Base-by-base conservation (phyloP, 2,113 vertebrate genomes). In the Chionis minor region DNA sequence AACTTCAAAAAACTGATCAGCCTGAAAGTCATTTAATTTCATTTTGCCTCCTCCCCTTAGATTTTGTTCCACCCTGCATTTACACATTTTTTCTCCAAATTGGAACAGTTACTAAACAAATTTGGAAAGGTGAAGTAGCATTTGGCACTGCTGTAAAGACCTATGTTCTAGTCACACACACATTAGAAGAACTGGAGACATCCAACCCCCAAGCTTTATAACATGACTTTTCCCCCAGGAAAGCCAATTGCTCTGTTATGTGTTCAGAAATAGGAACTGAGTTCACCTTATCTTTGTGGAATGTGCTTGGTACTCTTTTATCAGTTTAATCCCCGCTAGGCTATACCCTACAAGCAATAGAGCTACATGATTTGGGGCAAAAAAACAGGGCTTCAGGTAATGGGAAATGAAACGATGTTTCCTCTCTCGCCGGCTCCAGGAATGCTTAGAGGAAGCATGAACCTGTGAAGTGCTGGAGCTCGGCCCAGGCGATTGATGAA, bases 301-400 rank as follows among this genome's bases (percentile, higher is more conserved):
- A 89, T 32, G 18, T 30, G 44, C 47, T 81, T 62, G 27, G 19
- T 78, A 69, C 27, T 42, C 15, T 83, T 38, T 83, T 12, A 79
- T 74, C 52, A 81, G 33, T 49, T 72, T n/a, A 90, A 95, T 81
- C 51, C 63, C n/a, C 87, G 65, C 26, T 44, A 86, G 62, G 70
- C 45, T 54, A 40, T 33, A 26, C 11, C 26, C 22, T 73, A 30
- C 47, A 69, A 86, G 80, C 32, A 56, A 59, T 3, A 56, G 52
- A 56, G 35, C 33, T 71, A 10, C 2, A 1, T 58, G 58, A 88
- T 66, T 90, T 72, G 62, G 19, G 24, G 9, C 1, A 27, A 55
- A 65, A 65, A 89, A 42, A 14, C 15, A 16, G 22, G 7, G 55
- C 35, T 82, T 33, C 30, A 42, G 71, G 72, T 78, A 66, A 89